Evolutionary conservation across 2,113 vertebrate genomes (phyloP).

Genomic region (Paradoxurus hermaphroditus): DNA sequence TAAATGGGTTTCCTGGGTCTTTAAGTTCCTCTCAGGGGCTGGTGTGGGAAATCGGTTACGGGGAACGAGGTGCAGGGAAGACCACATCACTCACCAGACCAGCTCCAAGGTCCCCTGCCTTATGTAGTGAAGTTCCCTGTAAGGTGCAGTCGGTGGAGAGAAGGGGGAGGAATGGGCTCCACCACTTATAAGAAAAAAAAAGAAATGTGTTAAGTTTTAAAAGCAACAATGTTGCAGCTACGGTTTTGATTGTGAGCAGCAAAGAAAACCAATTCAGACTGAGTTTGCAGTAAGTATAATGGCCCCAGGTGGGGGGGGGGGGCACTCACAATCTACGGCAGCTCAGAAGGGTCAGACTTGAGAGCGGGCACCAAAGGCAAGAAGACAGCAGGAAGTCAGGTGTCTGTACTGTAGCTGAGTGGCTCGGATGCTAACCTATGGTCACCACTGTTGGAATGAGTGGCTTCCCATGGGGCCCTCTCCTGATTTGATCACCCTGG

Average conservation of each 20-base stretch:
- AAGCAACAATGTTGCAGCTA: background rate
- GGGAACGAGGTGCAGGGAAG: background rate
- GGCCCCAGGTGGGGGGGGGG: too few species aligned
- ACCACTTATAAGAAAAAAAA: background rate
- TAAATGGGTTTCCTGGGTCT: background rate
- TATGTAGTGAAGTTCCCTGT: background rate
- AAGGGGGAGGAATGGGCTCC: background rate
- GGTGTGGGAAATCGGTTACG: background rate
- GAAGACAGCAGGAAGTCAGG: too few species aligned
- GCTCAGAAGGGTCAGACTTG: background rate
- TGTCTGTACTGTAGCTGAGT: fast-evolving
- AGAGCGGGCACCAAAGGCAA: background rate
- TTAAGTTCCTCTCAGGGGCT: background rate
- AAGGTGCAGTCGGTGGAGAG: background rate
- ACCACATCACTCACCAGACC: background rate
- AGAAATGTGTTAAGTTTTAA: background rate
- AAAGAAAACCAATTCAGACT: background rate
- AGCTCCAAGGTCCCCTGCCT: too few species aligned
- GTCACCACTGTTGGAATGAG: background rate
- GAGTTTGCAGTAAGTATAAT: background rate
- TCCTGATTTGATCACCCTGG: background rate
- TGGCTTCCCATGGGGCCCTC: background rate
- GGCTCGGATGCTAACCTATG: fast-evolving
- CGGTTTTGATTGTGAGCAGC: background rate
- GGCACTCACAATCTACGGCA: fast-evolving